Percentiles rank a stretch among this genome's conserved stretches.
phyloP scores from a whole-genome alignment of 2,797 vertebrate genomes.

The Knipowitschia caucasica region DNA sequence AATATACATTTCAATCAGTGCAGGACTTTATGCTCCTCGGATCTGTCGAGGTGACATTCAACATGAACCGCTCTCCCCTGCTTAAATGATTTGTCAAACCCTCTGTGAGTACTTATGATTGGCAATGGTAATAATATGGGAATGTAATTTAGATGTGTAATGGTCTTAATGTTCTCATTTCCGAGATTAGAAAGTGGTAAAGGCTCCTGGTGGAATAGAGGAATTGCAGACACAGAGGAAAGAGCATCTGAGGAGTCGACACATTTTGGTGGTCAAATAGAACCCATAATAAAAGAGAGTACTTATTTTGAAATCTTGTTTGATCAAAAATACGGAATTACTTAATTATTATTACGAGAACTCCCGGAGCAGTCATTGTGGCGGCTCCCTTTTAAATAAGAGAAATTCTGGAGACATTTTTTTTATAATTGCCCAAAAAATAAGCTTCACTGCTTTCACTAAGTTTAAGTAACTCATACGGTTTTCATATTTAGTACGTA shows the following conservation, averaged over 20 bases:
- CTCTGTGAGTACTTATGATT: slow-evolving; percentile 51
- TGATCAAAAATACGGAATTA: too few relatives aligned
- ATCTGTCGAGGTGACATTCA: slow-evolving; percentile 71
- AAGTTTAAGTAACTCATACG: too few relatives aligned
- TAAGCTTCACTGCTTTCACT: too few relatives aligned
- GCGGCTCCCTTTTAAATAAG: too few relatives aligned
- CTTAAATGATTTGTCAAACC: slow-evolving; percentile 64
- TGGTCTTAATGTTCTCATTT: slow-evolving; percentile 64
- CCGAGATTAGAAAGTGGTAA: slow-evolving; percentile 52
- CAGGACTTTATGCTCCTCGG: slow-evolving; percentile 40
- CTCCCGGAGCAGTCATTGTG: too few relatives aligned
- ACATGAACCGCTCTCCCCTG: slow-evolving; percentile 29
- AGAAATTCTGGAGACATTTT: too few relatives aligned
- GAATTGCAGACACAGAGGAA: slow-evolving; percentile 46
- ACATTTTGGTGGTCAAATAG: background rate
- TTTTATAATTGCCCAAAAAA: too few relatives aligned
- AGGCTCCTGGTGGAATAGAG: slow-evolving; percentile 54
- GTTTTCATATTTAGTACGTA: too few relatives aligned
- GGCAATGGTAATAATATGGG: slow-evolving; percentile 65
- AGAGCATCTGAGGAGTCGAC: background rate
- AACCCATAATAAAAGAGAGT: too few relatives aligned
- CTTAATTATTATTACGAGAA: too few relatives aligned
- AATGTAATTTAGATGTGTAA: slow-evolving; percentile 62
- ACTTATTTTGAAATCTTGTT: too few relatives aligned
- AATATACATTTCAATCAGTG: slow-evolving; percentile 53